A percentile compares a stretch with the other conserved stretches of the same genome.
Evolutionary conservation across 2,113 vertebrate genomes (phyloP).

Genomic region (Tragelaphus strepsiceros): DNA sequence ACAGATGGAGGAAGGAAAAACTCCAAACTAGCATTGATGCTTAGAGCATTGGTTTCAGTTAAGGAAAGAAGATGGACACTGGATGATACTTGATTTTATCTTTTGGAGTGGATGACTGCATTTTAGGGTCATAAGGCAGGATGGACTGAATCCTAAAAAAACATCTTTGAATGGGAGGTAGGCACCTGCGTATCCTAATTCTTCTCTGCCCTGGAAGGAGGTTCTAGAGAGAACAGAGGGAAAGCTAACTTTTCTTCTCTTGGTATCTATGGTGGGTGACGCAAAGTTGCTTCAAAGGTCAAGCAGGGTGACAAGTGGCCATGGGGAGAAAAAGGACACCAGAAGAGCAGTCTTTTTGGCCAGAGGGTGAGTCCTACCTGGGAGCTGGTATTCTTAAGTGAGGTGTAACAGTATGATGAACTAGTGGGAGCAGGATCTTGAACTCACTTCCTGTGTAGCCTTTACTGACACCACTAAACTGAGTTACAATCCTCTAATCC

Average conservation of each 20-base stretch:
- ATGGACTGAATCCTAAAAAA: background rate
- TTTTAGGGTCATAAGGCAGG: background rate
- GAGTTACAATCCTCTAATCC: background rate
- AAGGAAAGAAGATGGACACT: background rate
- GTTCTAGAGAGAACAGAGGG: background rate
- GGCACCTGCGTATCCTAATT: background rate
- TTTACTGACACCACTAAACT: background rate
- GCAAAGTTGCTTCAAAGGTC: background rate
- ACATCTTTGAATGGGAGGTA: background rate
- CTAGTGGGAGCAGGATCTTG: background rate
- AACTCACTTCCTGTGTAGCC: background rate
- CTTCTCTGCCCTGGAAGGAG: background rate
- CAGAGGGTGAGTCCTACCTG: background rate
- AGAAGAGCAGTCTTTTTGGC: background rate
- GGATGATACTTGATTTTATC: background rate
- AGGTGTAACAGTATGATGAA: background rate
- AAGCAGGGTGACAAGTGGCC: background rate
- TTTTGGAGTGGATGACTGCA: background rate
- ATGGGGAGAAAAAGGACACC: background rate
- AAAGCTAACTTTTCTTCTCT: background rate
- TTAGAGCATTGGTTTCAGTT: background rate
- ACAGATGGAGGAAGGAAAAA: background rate
- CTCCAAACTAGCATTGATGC: background rate
- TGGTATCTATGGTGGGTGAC: background rate
- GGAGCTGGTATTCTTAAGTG: background rate